These are phyloP conservation scores for Lates japonicus DNA, from an alignment of 2,797 vertebrate species.

Conservation along the genomic window DNA sequence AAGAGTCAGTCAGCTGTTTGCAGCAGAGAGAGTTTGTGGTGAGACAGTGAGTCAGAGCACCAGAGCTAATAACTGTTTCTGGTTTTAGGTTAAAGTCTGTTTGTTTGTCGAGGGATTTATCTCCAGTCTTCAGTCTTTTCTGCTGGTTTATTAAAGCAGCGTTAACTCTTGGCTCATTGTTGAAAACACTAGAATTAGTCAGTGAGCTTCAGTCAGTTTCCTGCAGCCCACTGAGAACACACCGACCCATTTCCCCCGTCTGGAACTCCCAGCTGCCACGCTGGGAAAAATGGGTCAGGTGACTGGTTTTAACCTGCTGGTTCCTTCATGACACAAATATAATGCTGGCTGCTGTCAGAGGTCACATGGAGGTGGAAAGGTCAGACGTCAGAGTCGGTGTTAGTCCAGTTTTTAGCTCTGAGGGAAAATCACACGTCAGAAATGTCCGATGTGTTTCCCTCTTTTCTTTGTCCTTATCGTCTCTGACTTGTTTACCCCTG, in stretches of 20 bases:
- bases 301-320: slow-evolving; percentile 5
- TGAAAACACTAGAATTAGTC: not conserved
- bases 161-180: not conserved
- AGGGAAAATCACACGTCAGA: too few species aligned
- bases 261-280: not conserved
- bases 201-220: not conserved
- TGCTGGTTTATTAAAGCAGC: not conserved
- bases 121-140: not conserved
- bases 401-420: too few species aligned
- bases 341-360: not conserved
- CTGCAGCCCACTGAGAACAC: slow-evolving; percentile 3
- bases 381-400: not conserved
- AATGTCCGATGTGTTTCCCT: too few species aligned
- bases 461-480: not conserved
- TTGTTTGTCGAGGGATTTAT: too few species aligned
- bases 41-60: too few species aligned
- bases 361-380: not conserved
- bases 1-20: too few species aligned
- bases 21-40: too few species aligned
- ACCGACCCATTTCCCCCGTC: slow-evolving; percentile 13
- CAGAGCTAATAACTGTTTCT: too few species aligned
- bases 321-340: not conserved
- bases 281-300: slow-evolving; percentile 31
- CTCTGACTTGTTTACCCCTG: not conserved
- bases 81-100: too few species aligned